Base-by-base conservation (phyloP, 2,113 vertebrate genomes). In the Arenaria interpres region DNA sequence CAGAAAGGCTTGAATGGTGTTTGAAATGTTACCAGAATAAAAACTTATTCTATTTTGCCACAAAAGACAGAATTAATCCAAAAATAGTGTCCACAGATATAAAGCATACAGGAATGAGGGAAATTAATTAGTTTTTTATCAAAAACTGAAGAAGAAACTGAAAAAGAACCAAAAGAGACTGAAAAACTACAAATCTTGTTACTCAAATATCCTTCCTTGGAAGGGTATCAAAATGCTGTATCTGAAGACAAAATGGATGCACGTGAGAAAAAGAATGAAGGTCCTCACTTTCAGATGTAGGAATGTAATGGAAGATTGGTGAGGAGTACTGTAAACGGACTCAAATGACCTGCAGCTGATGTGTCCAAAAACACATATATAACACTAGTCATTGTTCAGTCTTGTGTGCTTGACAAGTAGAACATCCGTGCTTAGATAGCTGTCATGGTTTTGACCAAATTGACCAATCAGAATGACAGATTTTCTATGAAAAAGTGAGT, bases 1-100 rank as follows among this genome's bases (percentile, higher is more conserved):
- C 50, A 88, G 59, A 86, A 93, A 85, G 37, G 12, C 35, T 83
- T 83, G 63, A 73, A 93, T 83, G 63, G 33, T 89, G 46, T 45
- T 68, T 85, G 48, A 92, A 92, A 90, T 18, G 35, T 57, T 87
- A 75, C 20, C 45, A 89, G 71, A 87, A 64, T 62, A 92, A 90
- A 92, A 93, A 32, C 17, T 73, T 28, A 43, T 63, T 89, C 90
- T 94, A 85, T 95, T 96, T 88, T 95, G 53, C 82, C n/a, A 50
- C 41, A 59, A 83, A 93, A 89, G 48, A 69, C 59, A 85, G 39
- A 92, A 78, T 28, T 39, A 7, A 86, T 50, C 35, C 19, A 69
- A 71, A 91, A 89, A 12, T 19, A 66, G 20, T 66, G 13, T 69
- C 50, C 85, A 85, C 28, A 85, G 28, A 66, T 60, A 82, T 88